Evolutionary conservation across 2,888 invertebrate genomes (phyloP).

Genomic region (Lobophora halterata): DNA sequence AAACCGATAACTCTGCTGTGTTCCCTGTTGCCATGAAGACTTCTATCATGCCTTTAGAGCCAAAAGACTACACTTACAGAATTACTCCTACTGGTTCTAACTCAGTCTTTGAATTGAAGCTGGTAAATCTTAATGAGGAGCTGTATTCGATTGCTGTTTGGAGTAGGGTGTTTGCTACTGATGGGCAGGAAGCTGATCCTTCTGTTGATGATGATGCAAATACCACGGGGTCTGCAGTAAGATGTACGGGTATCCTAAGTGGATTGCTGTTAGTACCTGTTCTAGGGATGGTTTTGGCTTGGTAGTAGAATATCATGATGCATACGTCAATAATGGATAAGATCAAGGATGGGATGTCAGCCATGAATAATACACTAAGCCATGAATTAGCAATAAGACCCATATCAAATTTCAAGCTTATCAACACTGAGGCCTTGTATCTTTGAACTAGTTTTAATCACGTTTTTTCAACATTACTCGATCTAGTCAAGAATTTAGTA

Average conservation of each 20-base stretch:
- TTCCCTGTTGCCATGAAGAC: slow-evolving; percentile 74
- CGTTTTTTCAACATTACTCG: too few species aligned
- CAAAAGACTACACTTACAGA: slow-evolving; percentile 48
- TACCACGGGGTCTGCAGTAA: slow-evolving; percentile 18
- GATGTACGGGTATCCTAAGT: slow-evolving; percentile 26
- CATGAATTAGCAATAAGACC: too few species aligned
- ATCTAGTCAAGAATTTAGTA: too few species aligned
- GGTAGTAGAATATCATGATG: too few species aligned
- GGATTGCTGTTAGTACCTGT: slow-evolving; percentile 22
- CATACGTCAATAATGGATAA: too few species aligned
- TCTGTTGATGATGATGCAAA: slow-evolving; percentile 30
- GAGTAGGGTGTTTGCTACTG: slow-evolving; percentile 73
- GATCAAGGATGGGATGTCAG: too few species aligned
- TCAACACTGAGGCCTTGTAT: too few species aligned
- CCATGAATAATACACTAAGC: too few species aligned
- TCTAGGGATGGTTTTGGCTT: slow-evolving; percentile 2
- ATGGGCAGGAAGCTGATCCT: slow-evolving; percentile 52
- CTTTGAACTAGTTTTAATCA: too few species aligned
- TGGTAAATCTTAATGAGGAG: slow-evolving; percentile 45
- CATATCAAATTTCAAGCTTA: too few species aligned
- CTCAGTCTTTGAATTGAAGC: slow-evolving; percentile 40
- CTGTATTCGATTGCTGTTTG: slow-evolving; percentile 76
- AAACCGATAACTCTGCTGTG: slow-evolving; percentile 56
- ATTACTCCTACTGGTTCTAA: slow-evolving; percentile 22
- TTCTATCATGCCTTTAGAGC: slow-evolving; percentile 72